Evolutionary conservation across 2,797 vertebrate species (phyloP), one percentile per base, ranked within the genome.

Genomic region (Falco naumanni): DNA sequence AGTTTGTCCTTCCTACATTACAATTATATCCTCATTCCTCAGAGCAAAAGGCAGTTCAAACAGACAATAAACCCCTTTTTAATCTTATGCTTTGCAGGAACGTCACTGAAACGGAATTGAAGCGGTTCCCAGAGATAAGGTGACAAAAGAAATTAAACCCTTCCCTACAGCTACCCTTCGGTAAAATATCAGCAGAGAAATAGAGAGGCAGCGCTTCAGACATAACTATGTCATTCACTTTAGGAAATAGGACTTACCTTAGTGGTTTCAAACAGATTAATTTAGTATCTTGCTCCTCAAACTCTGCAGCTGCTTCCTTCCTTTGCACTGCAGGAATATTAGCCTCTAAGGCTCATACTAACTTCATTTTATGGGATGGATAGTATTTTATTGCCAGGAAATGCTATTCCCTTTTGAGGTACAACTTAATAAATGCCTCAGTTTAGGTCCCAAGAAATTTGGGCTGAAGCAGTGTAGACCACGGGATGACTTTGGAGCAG

Each of bases 1-100:
- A 78, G 65, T 94, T 96, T 95, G 89, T 86, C 89, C 78, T 96
- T 94, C 83, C 57, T 84, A 57, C 6, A 3, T 70, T 92, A 75
- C 92, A 94, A 70, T 94, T 92, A 95, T 81, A 97, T 93, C 93
- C 95, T 97, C 96, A 96, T 97, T 97, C 97, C 93, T 95, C 90
- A 71, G 63, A 93, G 87, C 87, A 94, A 90, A 92, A 96, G 65
- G 87, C 91, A 86, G 93, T 91, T 96, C 96, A 96, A 96, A 96
- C 95, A 93, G 79, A 95, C 87, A 96, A 96, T 95, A 91, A 96
- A 93, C n/a, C 80, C 59, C 53, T 94, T 97, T 96, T 90, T 82
- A 93, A 81, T 76, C 83, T 89, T 74, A 60, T 0, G 5, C 83
- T 80, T 70, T 6, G 37, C 68, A 66, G 84, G 56, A 91, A 91